These are phyloP conservation scores for Zaprionus ornatus DNA, from an alignment of 1,140 invertebrate species.

Conservation along the genomic window DNA sequence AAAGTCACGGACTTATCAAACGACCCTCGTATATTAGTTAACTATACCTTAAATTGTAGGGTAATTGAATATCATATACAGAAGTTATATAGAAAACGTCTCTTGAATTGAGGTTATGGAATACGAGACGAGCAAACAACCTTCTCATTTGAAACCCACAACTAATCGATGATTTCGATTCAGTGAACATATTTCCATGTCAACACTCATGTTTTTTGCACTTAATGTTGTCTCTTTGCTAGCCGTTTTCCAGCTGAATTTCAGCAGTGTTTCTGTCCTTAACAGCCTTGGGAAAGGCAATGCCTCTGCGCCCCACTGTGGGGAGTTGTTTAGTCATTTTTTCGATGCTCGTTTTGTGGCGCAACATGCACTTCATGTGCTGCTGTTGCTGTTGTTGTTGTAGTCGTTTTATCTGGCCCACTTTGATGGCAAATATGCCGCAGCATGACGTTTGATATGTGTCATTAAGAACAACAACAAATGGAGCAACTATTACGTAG, in stretches of 20 bases:
- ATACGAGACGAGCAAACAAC: no score
- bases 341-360: not conserved
- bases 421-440: constrained; percentile 31
- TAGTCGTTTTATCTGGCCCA: constrained; percentile 14
- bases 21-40: not conserved
- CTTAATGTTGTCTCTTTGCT: not conserved
- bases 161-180: not conserved
- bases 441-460: constrained; percentile 50
- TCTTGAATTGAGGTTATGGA: no score
- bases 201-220: not conserved
- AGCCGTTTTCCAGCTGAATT: not conserved
- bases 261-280: not conserved
- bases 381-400: not conserved
- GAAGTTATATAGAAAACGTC: not conserved
- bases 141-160: not conserved
- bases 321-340: not conserved
- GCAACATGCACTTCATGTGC: constrained; percentile 31
- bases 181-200: not conserved
- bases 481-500: not conserved
- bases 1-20: no score
- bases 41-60: not conserved
- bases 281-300: not conserved
- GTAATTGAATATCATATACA: not conserved
- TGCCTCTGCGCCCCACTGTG: not conserved
- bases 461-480: constrained; percentile 34